Evolutionary conservation across 2,888 invertebrate species (phyloP), one percentile per base, ranked within the genome.

Genomic region (Troglohyphantes excavatus): DNA sequence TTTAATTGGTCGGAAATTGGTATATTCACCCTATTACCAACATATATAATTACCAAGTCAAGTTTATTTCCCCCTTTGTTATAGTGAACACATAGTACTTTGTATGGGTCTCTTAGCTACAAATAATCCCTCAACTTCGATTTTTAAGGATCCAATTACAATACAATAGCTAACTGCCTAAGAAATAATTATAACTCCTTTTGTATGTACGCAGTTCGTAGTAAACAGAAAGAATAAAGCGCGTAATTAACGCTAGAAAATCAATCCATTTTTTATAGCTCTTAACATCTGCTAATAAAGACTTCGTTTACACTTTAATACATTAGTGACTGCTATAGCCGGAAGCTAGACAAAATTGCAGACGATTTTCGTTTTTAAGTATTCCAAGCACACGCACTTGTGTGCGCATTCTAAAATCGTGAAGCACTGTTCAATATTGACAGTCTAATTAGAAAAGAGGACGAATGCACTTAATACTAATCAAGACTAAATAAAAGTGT

Each of bases 381-480:
- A 43, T 29, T 63, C 39, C n/a, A 39, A 53, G 78, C 23, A 26
- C 0, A 29, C 43, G 9, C 26, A 26, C 53, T 13, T 53, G 53
- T 53, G 53, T n/a, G 3, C 17, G 23, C 9, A 76, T 78, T 65
- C 78, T 63, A 17, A 53, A 43, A 23, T 65, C 43, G 33, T 78
- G 65, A 78, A 78, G 43, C 70, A 6, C 59, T 70, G 81, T 68
- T 82, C 67, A 82, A 82, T 33, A 82, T 82, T 82, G 81, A 82
- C 81, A 82, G 33, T 70, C 70, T 82, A 82, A 82, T 82, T 82
- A 82, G 81, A 23, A 70, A 70, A 61, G 70, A 59, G 70, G 59
- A 79, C 33, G 46, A 27, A 21, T 59, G 70, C 81, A 70, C 81
- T 82, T 82, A 68, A 70, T 59, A 70, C 70, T 70, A 70, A 82